Evolutionary conservation across 2,888 invertebrate genomes (phyloP).

Genomic region (Dicranocentrus wangi): DNA sequence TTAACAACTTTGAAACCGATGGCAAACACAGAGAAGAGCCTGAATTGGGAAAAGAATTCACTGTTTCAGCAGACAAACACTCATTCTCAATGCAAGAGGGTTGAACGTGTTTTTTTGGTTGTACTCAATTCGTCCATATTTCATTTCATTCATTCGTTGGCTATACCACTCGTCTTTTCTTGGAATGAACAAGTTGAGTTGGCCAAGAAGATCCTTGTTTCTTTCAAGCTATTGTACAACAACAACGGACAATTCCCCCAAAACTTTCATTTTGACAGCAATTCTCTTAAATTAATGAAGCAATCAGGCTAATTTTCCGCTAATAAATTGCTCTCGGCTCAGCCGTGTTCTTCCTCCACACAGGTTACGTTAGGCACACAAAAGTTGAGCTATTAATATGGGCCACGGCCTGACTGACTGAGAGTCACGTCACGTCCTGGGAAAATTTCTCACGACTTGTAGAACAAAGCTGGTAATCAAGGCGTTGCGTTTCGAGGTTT

Average conservation of each 20-base stretch:
- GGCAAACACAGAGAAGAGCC: neutral
- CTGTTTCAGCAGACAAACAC: neutral
- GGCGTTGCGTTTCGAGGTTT: slow-evolving; percentile 24
- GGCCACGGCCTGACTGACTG: slow-evolving; percentile 36
- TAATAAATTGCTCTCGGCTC: neutral
- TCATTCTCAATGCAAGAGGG: too few relatives aligned
- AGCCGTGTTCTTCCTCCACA: neutral
- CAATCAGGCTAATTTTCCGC: neutral
- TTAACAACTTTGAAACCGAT: slow-evolving; percentile 5
- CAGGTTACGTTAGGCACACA: too few relatives aligned
- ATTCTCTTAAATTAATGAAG: neutral
- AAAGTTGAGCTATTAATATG: neutral
- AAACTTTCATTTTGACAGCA: neutral
- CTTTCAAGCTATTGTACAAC: too few relatives aligned
- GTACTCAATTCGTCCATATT: too few relatives aligned
- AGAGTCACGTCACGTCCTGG: slow-evolving; percentile 47
- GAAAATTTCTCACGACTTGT: slow-evolving; percentile 59
- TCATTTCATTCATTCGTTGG: too few relatives aligned
- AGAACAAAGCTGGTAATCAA: slow-evolving; percentile 37
- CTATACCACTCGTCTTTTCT: neutral
- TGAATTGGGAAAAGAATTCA: slow-evolving; percentile 6
- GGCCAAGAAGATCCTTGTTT: neutral
- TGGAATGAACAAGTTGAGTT: slow-evolving; percentile 2
- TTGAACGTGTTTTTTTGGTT: too few relatives aligned
- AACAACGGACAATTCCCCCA: too few relatives aligned